phyloP scores from a whole-genome alignment of 2,888 invertebrate species.

The Erynnis tages region DNA sequence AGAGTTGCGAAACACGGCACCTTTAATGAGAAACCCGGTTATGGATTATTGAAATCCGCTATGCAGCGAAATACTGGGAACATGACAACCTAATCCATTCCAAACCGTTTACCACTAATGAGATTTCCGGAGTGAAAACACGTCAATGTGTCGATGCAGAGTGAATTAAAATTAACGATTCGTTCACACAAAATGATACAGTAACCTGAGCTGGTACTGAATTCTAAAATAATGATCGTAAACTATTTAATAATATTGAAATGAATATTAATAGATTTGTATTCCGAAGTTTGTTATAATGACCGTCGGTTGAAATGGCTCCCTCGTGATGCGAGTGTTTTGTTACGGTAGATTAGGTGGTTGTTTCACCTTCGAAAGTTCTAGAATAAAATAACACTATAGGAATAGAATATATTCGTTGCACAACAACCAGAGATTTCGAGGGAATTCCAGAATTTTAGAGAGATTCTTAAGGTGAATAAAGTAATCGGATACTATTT shows the following conservation, averaged over 20 bases:
- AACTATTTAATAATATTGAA: slow-evolving; percentile 21
- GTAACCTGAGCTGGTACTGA: slow-evolving; percentile 17
- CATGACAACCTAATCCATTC: neutral
- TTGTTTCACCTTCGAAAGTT: slow-evolving; percentile 2
- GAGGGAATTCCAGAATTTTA: too few relatives aligned
- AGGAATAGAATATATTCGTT: neutral
- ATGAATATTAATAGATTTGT: slow-evolving; percentile 40
- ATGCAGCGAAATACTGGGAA: neutral
- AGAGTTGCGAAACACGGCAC: too few relatives aligned
- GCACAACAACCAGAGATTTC: neutral
- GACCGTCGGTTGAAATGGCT: slow-evolving; percentile 40
- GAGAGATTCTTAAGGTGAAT: too few relatives aligned
- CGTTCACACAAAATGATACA: slow-evolving; percentile 3
- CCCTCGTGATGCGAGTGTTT: slow-evolving; percentile 41
- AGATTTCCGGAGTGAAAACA: neutral
- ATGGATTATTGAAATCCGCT: too few relatives aligned
- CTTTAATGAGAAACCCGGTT: too few relatives aligned
- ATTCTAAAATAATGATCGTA: slow-evolving; percentile 24
- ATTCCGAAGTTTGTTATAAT: slow-evolving; percentile 37
- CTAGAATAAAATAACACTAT: neutral
- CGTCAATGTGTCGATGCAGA: slow-evolving; percentile 3
- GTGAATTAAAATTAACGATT: slow-evolving; percentile 14
- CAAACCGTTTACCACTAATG: slow-evolving; percentile 2
- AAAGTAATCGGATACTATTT: too few relatives aligned
- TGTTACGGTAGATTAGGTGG: slow-evolving; percentile 37